Evolutionary conservation across 92 coral and sea anemone species (phyloP), one percentile per base, ranked within the genome.

Genomic region (Galaxea fascicularis): DNA sequence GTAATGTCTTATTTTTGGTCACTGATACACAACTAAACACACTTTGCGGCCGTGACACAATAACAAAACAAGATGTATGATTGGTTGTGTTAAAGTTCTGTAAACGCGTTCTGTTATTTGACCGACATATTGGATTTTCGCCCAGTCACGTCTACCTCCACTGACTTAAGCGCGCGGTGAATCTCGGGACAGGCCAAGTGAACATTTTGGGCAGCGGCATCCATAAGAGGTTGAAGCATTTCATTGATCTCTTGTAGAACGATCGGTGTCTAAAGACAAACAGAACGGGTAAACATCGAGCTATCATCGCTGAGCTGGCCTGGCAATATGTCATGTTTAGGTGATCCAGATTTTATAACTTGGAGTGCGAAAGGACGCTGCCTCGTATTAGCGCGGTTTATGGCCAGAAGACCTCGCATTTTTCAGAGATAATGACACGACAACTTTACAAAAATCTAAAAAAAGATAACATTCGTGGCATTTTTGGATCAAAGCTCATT

Each of bases 181-280:
- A 88, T 81, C 76, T 87, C 91, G 49, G 92, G 97, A 85, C 98
- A 94, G 17, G 86, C 88, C 35, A 82, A 79, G 71, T 94, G 88
- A 10, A 94, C 80, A 74, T 91, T 94, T 69, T 85, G 77, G 52
- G 93, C 88, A 49, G 91, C 87, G 52, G 98, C 88, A 79, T 89
- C 88, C 74, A 86, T 64, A 10, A 91, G 86, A 29, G 92, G 87
- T 49, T 91, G 91, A 14, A 92, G 87, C 65, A 83, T 45, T 58
- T 91, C 98, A 76, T 86, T 94, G 73, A 91, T 86, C 62, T 89
- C 93, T 79, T 89, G 93, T 9, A 94, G 88, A 35, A 89, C 76
- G 53, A 87, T n/a, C 2, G 94, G 90, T 46, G 85, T 86, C 98
- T 94, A 56, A 27, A 72, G 74, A 87, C 47, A 78, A 66, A 76